phyloP scores from a whole-genome alignment of 2,888 invertebrate species.

The Mythimna pallens region DNA sequence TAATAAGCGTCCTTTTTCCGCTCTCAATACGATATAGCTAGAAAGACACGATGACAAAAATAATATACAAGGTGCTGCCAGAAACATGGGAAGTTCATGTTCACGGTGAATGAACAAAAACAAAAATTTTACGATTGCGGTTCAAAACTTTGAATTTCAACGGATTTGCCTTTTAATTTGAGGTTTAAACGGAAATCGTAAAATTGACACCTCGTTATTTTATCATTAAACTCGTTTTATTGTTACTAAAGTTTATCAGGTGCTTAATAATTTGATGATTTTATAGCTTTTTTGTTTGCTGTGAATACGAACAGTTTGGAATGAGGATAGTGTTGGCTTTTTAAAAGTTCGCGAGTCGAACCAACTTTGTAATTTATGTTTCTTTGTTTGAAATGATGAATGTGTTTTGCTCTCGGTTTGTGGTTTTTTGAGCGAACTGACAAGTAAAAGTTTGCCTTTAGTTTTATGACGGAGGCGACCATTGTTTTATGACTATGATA shows the following conservation, averaged over 20 bases:
- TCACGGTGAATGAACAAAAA: slow-evolving; percentile 53
- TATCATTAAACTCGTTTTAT: slow-evolving; percentile 48
- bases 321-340: slow-evolving; percentile 43
- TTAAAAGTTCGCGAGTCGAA: slow-evolving; percentile 48
- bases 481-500: slow-evolving; percentile 35
- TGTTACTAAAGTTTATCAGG: slow-evolving; percentile 55
- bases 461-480: slow-evolving; percentile 42
- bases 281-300: slow-evolving; percentile 40
- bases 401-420: slow-evolving; percentile 47
- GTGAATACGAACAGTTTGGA: slow-evolving; percentile 47
- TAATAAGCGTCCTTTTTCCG: slow-evolving; percentile 13
- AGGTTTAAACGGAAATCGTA: slow-evolving; percentile 41
- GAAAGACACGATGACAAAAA: slow-evolving; percentile 85
- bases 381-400: slow-evolving; percentile 72
- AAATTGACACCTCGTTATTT: slow-evolving; percentile 54
- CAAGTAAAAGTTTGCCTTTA: slow-evolving; percentile 49
- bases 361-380: slow-evolving; percentile 80
- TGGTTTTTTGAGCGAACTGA: slow-evolving; percentile 56
- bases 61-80: slow-evolving; percentile 82
- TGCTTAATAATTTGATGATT: slow-evolving; percentile 57
- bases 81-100: slow-evolving; percentile 68
- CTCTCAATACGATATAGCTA: slow-evolving; percentile 65
- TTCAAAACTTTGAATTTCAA: slow-evolving; percentile 46
- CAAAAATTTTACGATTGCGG: slow-evolving; percentile 65
- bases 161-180: slow-evolving; percentile 45